Percentiles rank a stretch among this genome's conserved stretches.
Conservation (phyloP, 64 coral and sea anemone genomes). For the Astreopora myriophthalma region DNA sequence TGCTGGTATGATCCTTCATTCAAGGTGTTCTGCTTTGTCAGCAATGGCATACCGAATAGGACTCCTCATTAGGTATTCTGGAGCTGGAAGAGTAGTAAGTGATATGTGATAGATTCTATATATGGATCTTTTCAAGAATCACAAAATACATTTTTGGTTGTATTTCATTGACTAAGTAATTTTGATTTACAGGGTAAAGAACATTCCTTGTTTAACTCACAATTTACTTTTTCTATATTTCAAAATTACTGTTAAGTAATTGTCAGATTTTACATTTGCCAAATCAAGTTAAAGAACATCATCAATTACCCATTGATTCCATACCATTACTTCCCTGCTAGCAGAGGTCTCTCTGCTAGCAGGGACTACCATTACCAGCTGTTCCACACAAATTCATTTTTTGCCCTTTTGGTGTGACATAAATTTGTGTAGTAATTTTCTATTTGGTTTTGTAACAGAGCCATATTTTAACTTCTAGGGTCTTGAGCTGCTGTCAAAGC, state of each 20-base stretch:
- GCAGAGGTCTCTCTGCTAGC: too few species aligned
- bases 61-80: slow-evolving; percentile 28
- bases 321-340: too few species aligned
- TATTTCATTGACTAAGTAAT: neutral
- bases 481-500: slow-evolving; percentile 31
- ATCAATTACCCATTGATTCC: neutral
- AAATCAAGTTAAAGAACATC: slow-evolving; percentile 1
- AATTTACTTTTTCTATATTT: neutral
- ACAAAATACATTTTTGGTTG: neutral
- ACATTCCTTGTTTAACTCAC: neutral
- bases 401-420: neutral
- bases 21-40: slow-evolving; percentile 15
- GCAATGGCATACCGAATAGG: slow-evolving; percentile 66
- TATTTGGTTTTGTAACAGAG: neutral
- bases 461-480: slow-evolving; percentile 18
- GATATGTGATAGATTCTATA: slow-evolving; percentile 3
- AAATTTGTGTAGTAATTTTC: neutral
- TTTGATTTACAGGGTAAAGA: neutral
- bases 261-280: neutral
- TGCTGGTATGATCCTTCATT: slow-evolving; percentile 45
- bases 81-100: slow-evolving; percentile 57
- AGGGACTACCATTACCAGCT: neutral
- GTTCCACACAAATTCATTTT: neutral
- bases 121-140: neutral
- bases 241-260: neutral